Evolutionary conservation across 2,113 vertebrate species (phyloP), one percentile per base, ranked within the genome.

Genomic region (Ageneiosus marmoratus): DNA sequence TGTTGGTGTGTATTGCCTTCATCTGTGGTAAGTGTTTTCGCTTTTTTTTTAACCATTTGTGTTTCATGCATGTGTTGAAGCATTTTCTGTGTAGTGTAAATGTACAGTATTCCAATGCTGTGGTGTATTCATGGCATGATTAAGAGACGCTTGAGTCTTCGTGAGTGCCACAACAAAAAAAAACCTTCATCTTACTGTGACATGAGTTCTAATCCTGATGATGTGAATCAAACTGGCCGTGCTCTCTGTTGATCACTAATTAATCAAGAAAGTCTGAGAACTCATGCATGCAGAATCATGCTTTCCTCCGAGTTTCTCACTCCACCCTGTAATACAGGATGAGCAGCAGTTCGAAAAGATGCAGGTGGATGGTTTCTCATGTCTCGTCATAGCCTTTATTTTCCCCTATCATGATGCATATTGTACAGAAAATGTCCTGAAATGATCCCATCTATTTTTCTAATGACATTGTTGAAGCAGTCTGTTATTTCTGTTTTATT

Each of bases 1-100:
- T 75, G 84, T 86, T 74, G 84, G 85, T 90, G 85, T 65, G 50
- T 69, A 67, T 77, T 86, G 72, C 4, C 48, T 63, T 27, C 84
- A 69, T 83, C 75, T 79, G 85, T 89, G 92, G 93, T 94, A 93
- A 94, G 93, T 92, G 85, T 78, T 84, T 83, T 22, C 88, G n/a
- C 37, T 41, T 41, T 41, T 41, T 1, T 73, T 46, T 50, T 8
- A 44, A 72, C 3, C n/a, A 69, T 67, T 50, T 77, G 51, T 63
- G 65, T 74, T 67, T 53, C 9, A 79, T 88, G 81, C 15, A 32
- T 24, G 27, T 46, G 1, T 56, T 58, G 12, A 56, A 83, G 80
- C 69, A 81, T 85, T 84, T 86, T 72, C 58, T 72, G 22, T 70
- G 11, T 24, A 20, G 67, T 22, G 13, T 70, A 5, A 70, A 70